Percentiles rank a stretch among this genome's conserved stretches.
Conservation (phyloP, 2,113 vertebrate species). For the Misgurnus mizolepis region DNA sequence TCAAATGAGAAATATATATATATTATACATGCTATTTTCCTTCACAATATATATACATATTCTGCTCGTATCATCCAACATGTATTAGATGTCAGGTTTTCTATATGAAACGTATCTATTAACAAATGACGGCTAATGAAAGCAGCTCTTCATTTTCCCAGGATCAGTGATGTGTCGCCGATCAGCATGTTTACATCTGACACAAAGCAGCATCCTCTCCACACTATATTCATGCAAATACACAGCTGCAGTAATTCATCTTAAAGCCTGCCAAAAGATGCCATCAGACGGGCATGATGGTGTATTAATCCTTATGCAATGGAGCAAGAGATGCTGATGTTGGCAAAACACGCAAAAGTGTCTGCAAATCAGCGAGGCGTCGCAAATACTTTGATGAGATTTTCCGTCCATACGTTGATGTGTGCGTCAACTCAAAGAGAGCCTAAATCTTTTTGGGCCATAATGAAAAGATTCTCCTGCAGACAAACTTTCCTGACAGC, state of each 20-base stretch:
- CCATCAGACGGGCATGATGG: constrained; percentile 14
- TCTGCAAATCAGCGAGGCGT: constrained; percentile 42
- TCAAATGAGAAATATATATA: not conserved
- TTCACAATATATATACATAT: not conserved
- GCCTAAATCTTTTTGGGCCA: constrained; percentile 36
- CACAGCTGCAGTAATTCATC: constrained; percentile 26
- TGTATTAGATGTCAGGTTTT: constrained; percentile 11
- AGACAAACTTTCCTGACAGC: constrained; percentile 9
- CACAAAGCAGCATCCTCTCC: constrained; percentile 21
- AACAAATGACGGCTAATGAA: constrained; percentile 11
- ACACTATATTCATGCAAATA: constrained; percentile 27
- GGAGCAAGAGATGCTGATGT: constrained; percentile 17
- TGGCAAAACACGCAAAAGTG: constrained; percentile 28
- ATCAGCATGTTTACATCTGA: constrained; percentile 10
- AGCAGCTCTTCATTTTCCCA: constrained; percentile 26
- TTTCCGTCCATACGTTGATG: constrained; percentile 1
- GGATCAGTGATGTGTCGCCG: constrained; percentile 22
- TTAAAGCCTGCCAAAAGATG: not conserved
- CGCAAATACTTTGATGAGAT: constrained; percentile 22
- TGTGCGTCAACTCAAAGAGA: constrained; percentile 26
- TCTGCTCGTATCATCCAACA: not conserved
- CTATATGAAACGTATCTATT: constrained; percentile 7
- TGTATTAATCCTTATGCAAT: constrained; percentile 33
- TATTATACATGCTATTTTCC: not conserved
- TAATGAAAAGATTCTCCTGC: constrained; percentile 42